Base-by-base conservation (phyloP, 2,113 vertebrate species). In the Cebidichthys violaceus region DNA sequence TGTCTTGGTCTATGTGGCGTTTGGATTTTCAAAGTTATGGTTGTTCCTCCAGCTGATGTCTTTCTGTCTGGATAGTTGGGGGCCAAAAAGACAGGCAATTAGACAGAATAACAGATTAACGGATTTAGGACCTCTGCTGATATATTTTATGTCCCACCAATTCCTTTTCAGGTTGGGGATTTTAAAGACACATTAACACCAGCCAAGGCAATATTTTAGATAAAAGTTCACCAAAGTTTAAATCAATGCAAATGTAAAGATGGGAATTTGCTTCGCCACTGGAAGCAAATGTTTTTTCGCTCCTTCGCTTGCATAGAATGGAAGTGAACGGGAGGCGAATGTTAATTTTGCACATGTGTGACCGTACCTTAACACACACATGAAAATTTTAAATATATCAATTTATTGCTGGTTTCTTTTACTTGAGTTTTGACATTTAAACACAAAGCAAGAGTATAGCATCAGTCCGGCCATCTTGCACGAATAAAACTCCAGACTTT, bases 391-490 rank as follows among this genome's bases (percentile, higher is more conserved):
- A 54, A 65, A 74, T 74, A 22, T 37, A 27, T 57, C 0, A 1
- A 55, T 70, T 45, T 57, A 52, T 55, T 73, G 24, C 29, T 31
- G 18, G 15, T 52, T 70, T 75, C 10, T 80, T 39, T 57, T 69
- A n/a, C 37, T 41, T 50, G 24, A 62, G 66, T 75, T 79, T 71
- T 68, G 24, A 86, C 57, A 81, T 83, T 37, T 52, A 45, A 80
- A 85, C 14, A 33, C 71, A 68, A 68, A 75, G 35, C 13, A 15
- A 27, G 59, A 59, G 9, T 67, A 70, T n/a, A 61, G n/a, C 73
- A 81, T 76, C 64, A 45, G 55, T 41, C 14, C 33, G 15, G 76
- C 77, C 71, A 71, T 84, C 75, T 81, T 84, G 47, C 72, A 55
- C 33, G 39, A 76, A 83, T 70, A 54, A 73, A 79, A 55, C 57